A percentile compares a stretch with the other conserved stretches of the same genome.
Evolutionary conservation across 2,113 vertebrate genomes (phyloP).

Genomic region (Centrocercus urophasianus): DNA sequence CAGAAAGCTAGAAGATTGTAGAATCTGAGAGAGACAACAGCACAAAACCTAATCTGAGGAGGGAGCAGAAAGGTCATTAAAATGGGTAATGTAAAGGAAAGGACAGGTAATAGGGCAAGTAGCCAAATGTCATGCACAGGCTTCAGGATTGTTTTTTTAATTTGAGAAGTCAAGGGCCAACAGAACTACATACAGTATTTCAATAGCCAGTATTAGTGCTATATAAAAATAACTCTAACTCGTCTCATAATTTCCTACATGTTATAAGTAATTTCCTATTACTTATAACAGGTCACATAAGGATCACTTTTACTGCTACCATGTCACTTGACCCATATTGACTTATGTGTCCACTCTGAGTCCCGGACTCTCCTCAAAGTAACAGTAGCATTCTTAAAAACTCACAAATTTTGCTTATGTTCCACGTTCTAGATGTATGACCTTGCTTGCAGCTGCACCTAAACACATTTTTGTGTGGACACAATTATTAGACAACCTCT

Average conservation of each 20-base stretch:
- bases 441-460: neutral
- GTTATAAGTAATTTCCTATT: neutral
- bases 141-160: neutral
- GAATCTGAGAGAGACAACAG: accelerated
- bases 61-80: neutral
- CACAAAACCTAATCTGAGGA: neutral
- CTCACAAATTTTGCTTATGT: neutral
- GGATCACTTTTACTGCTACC: neutral
- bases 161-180: neutral
- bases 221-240: neutral
- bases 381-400: neutral
- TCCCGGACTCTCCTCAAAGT: neutral
- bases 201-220: neutral
- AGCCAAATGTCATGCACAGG: neutral
- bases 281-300: neutral
- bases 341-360: neutral
- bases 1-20: neutral
- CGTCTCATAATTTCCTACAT: neutral
- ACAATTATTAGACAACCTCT: neutral
- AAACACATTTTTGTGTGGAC: neutral
- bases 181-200: neutral
- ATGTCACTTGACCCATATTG: neutral
- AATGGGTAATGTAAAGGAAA: neutral
- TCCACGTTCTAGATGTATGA: neutral
- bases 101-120: neutral